Evolutionary conservation across 30 jellyfish, hydroid and myxozoan species (phyloP).

Genomic region (Cassiopea xamachana): DNA sequence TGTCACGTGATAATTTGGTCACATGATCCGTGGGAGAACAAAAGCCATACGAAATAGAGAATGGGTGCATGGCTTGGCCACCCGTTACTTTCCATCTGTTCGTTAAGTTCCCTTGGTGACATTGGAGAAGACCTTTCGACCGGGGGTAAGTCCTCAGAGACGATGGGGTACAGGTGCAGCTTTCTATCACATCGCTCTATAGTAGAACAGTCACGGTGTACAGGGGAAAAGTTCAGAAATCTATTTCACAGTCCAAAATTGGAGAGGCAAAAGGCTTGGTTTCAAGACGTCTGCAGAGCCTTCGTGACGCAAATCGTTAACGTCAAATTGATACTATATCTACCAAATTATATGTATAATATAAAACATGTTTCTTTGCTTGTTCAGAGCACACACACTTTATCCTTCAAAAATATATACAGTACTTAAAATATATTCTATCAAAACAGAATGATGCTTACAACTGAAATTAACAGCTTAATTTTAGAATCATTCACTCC

Average conservation of each 20-base stretch:
- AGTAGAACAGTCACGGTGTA: not conserved
- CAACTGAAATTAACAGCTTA: too few species aligned
- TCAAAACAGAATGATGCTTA: too few species aligned
- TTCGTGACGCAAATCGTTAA: too few species aligned
- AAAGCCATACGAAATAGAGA: constrained; percentile 63
- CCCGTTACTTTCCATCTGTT: constrained; percentile 79
- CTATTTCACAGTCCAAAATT: not conserved
- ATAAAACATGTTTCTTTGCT: too few species aligned
- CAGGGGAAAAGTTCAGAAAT: too few species aligned
- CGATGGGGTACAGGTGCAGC: not conserved
- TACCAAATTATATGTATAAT: too few species aligned
- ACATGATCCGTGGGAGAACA: constrained; percentile 45
- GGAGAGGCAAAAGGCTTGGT: not conserved
- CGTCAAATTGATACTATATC: too few species aligned
- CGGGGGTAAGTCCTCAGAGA: constrained; percentile 32
- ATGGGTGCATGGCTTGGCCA: constrained; percentile 79
- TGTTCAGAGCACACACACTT: too few species aligned
- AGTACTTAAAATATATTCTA: too few species aligned
- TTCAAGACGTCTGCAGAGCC: too few species aligned
- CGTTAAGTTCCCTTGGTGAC: constrained; percentile 52
- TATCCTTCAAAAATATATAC: too few species aligned
- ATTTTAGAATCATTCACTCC: too few species aligned
- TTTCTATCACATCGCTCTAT: not conserved
- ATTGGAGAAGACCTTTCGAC: constrained; percentile 34
- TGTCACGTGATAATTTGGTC: constrained; percentile 57